Conservation (phyloP, 2,888 invertebrate genomes). For the Parnassius glacialis region DNA sequence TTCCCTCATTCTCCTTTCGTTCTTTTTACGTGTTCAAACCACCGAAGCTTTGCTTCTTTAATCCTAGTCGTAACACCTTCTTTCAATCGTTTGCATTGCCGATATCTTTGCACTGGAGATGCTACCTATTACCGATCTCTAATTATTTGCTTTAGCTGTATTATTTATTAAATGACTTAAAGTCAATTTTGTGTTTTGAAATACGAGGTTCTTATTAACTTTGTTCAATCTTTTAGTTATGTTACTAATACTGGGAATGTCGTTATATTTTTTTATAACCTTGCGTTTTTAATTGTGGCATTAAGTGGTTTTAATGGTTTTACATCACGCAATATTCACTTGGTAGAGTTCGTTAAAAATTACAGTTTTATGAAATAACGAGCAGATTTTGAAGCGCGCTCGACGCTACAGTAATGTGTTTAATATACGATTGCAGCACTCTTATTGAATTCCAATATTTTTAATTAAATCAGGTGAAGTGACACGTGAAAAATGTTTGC, state of each 20-base stretch:
- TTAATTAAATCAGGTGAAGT: conserved; percentile 38
- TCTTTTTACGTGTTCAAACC: too few relatives aligned
- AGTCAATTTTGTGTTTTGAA: too few relatives aligned
- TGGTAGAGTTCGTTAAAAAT: conserved; percentile 24
- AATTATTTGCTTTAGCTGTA: not conserved
- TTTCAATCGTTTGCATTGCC: too few relatives aligned
- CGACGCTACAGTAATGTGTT: conserved; percentile 40
- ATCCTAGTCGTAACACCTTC: too few relatives aligned
- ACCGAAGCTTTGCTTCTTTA: too few relatives aligned
- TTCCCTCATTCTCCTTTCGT: too few relatives aligned
- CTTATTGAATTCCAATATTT: conserved; percentile 45
- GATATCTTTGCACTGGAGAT: too few relatives aligned
- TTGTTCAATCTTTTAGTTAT: too few relatives aligned
- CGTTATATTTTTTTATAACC: too few relatives aligned
- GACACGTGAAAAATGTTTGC: conserved; percentile 19
- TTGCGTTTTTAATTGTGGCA: conserved; percentile 2
- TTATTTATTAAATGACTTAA: too few relatives aligned
- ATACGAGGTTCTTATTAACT: too few relatives aligned
- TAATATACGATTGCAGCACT: conserved; percentile 44
- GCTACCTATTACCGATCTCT: not conserved
- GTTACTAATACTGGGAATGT: too few relatives aligned
- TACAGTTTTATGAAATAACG: conserved; percentile 45
- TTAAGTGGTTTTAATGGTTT: conserved; percentile 3
- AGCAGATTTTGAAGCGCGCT: conserved; percentile 41
- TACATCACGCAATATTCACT: conserved; percentile 20